These are phyloP conservation scores for Ceratina japonica DNA, from an alignment of 1,140 invertebrate species.

Conservation along the genomic window DNA sequence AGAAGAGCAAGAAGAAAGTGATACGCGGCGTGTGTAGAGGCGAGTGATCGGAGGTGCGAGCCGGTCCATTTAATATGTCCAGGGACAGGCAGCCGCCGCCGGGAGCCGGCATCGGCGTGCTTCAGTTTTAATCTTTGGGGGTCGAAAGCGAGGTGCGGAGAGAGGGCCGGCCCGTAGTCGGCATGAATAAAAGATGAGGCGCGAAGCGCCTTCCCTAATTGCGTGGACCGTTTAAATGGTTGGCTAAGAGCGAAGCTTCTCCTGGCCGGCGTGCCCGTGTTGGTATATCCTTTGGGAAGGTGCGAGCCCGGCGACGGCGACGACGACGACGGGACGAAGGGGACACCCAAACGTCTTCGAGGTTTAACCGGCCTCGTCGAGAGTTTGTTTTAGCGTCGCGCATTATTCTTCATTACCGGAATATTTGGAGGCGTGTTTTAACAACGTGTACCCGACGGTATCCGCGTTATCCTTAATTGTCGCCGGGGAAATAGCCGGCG, in stretches of 20 bases:
- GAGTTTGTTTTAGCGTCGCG: slow-evolving; percentile 37
- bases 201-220: slow-evolving; percentile 77
- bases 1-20: background rate
- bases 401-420: slow-evolving; percentile 48
- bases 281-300: slow-evolving; percentile 45
- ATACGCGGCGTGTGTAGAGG: background rate
- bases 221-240: slow-evolving; percentile 75
- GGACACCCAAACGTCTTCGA: slow-evolving; percentile 18
- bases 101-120: slow-evolving; percentile 23
- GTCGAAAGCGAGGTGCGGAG: slow-evolving; percentile 54
- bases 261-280: slow-evolving; percentile 37
- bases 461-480: slow-evolving; percentile 39
- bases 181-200: slow-evolving; percentile 78
- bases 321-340: too few species aligned
- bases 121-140: slow-evolving; percentile 74
- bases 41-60: slow-evolving; percentile 39
- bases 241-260: slow-evolving; percentile 61
- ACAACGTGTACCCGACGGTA: slow-evolving; percentile 29
- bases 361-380: slow-evolving; percentile 18
- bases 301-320: slow-evolving; percentile 3
- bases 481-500: background rate
- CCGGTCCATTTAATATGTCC: slow-evolving; percentile 56
- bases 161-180: slow-evolving; percentile 25
- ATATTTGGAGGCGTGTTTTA: slow-evolving; percentile 42
- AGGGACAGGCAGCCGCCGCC: slow-evolving; percentile 22